These are phyloP conservation scores for Triplophysa bombifrons DNA, from an alignment of 2,797 vertebrate genomes.

Conservation along the genomic window DNA sequence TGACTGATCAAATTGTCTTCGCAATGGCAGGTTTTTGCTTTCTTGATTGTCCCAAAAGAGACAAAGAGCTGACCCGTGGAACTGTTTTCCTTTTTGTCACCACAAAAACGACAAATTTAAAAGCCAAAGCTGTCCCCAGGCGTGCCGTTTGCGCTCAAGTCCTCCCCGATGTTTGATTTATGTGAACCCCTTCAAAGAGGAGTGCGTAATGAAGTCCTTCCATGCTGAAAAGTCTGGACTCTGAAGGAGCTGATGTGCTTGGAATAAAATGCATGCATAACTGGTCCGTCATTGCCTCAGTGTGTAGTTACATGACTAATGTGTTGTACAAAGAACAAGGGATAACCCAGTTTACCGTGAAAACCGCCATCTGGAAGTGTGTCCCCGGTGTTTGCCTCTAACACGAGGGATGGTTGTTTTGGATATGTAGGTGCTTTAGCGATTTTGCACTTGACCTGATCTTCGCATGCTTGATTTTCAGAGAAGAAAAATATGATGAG, in stretches of 20 bases:
- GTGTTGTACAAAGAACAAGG: slow-evolving; percentile 46
- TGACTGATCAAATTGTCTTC: slow-evolving; percentile 75
- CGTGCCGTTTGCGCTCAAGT: slow-evolving; percentile 50
- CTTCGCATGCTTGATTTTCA: not conserved
- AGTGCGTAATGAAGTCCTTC: slow-evolving; percentile 69
- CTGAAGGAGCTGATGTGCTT: slow-evolving; percentile 51
- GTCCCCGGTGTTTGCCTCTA: slow-evolving; percentile 45
- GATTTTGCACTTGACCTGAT: slow-evolving; percentile 43
- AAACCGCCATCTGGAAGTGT: slow-evolving; percentile 56
- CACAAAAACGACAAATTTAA: slow-evolving; percentile 63
- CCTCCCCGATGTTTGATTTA: slow-evolving; percentile 67
- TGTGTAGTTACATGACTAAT: slow-evolving; percentile 59
- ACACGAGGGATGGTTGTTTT: slow-evolving; percentile 19
- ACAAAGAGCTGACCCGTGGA: slow-evolving; percentile 70
- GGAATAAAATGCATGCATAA: slow-evolving; percentile 56
- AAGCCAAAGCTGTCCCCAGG: slow-evolving; percentile 61
- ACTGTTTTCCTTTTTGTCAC: slow-evolving; percentile 45
- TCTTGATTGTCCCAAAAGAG: slow-evolving; percentile 74
- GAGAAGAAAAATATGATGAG: too few relatives aligned
- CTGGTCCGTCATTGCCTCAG: slow-evolving; percentile 55
- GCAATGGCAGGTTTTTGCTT: slow-evolving; percentile 70
- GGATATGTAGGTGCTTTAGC: slow-evolving; percentile 34
- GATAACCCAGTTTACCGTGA: slow-evolving; percentile 52
- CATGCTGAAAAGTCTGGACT: slow-evolving; percentile 62
- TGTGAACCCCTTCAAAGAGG: slow-evolving; percentile 68